Evolutionary conservation across 1,140 invertebrate species (phyloP).

Genomic region (Hyphantria cunea): DNA sequence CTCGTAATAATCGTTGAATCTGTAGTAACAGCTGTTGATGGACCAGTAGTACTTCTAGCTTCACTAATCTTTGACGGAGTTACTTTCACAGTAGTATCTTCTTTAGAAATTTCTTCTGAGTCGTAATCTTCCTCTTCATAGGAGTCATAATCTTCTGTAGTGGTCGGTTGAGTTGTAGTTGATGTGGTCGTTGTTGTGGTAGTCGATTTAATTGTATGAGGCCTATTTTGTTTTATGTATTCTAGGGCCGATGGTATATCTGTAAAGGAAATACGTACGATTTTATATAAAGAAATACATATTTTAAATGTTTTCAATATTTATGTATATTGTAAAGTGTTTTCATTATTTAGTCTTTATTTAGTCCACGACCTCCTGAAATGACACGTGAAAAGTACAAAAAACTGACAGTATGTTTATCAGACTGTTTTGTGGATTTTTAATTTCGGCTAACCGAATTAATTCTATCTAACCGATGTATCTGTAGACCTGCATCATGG

Average conservation of each 20-base stretch:
- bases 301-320: no score
- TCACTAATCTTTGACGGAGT: no score
- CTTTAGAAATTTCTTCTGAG: not conserved
- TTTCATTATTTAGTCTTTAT: no score
- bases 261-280: conserved; percentile 36
- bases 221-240: conserved; percentile 37
- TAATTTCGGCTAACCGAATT: no score
- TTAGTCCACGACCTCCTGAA: no score
- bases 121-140: not conserved
- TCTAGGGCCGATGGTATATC: conserved; percentile 43
- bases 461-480: no score
- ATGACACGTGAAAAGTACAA: no score
- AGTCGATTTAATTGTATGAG: conserved; percentile 6
- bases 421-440: not conserved
- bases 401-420: no score
- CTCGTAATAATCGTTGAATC: not conserved
- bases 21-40: not conserved
- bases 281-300: no score
- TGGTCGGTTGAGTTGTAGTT: conserved; percentile 7
- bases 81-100: no score
- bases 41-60: not conserved
- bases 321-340: no score
- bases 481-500: no score
- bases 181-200: conserved; percentile 11
- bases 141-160: not conserved